Base-by-base conservation (phyloP, 1,140 invertebrate genomes). In the Sminthurides bifidus region DNA sequence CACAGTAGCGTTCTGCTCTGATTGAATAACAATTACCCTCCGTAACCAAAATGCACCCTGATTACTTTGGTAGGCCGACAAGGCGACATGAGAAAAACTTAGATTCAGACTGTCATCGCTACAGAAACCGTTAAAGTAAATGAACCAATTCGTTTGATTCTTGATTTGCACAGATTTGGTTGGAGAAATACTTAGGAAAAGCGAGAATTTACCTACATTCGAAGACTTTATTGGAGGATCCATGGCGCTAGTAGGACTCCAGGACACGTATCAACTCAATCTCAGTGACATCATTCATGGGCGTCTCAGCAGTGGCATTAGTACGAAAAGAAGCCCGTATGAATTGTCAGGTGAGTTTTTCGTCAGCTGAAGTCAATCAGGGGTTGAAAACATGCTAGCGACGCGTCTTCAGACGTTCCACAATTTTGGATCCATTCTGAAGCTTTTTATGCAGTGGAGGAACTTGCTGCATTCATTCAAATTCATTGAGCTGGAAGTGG, bases 211-310 rank as follows among this genome's bases (percentile, higher is more conserved):
- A 4, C 61, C 61, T 2, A 56, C 61, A 21, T 63, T 63, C 41
- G 66, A 67, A 15, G 75, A 77, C 66, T 64, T 76, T 26, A 68
- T 69, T 44, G 75, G 75, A 2, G 72, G 72, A 17, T 73, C 73
- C 10, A 68, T 68, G 40, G 74, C 73, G 2, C 63, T 76, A 40
- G 65, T 76, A 37, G 67, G 74, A 15, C 66, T 77, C 23, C 75
- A 76, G 56, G 75, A 76, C 54, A 75, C 74, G 5, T 77, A 76
- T 56, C 63, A 71, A 44, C 67, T 77, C 6, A 68, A 74, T 41
- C 69, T 75, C 24, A 61, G 67, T 30, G 64, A 71, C 15, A 66
- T 77, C 24, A 70, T 72, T 15, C 59, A 69, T 17, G 76, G 76
- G 2, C 26, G 21, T n/a, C 19, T 63, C 1, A 38, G 31, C 0